Conservation (phyloP, 2,888 invertebrate species). For the Alloplasta piceator region DNA sequence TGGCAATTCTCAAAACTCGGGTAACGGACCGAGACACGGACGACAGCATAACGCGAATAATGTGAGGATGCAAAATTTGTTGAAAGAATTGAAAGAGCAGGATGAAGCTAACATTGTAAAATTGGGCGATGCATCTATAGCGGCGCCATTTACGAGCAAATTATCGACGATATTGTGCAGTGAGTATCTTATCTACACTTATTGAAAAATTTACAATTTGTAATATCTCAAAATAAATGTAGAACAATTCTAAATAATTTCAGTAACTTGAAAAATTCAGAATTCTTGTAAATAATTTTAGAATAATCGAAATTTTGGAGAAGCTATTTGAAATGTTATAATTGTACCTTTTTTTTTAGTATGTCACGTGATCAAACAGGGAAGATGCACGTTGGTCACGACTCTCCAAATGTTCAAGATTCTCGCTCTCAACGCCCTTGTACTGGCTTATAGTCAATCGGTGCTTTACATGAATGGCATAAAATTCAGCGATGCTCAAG, state of each 20-base stretch:
- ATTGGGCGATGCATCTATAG: constrained; percentile 99
- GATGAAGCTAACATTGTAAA: constrained; percentile 95
- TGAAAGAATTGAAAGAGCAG: constrained; percentile 94
- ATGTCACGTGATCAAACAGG: constrained; percentile 99
- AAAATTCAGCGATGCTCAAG: constrained; percentile 98
- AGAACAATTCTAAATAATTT: too few relatives aligned
- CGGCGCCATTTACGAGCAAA: constrained; percentile 99
- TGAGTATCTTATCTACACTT: constrained; percentile 84
- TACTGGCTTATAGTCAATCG: constrained; percentile 99
- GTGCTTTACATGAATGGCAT: constrained; percentile 99
- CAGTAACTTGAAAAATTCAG: too few relatives aligned
- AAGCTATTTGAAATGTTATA: background rate
- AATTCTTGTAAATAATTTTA: too few relatives aligned
- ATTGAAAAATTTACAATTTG: background rate
- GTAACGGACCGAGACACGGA: constrained; percentile 71
- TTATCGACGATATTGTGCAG: constrained; percentile 97
- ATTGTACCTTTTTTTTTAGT: constrained; percentile 85
- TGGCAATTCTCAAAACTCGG: constrained; percentile 54
- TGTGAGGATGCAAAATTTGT: constrained; percentile 87
- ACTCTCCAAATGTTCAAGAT: constrained; percentile 99
- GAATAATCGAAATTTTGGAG: too few relatives aligned
- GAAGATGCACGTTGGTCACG: constrained; percentile 98
- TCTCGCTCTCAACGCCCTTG: constrained; percentile 97
- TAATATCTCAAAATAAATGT: too few relatives aligned
- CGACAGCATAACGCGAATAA: constrained; percentile 75